Conservation (phyloP, 2,888 invertebrate genomes). For the Leptura quadrifasciata region DNA sequence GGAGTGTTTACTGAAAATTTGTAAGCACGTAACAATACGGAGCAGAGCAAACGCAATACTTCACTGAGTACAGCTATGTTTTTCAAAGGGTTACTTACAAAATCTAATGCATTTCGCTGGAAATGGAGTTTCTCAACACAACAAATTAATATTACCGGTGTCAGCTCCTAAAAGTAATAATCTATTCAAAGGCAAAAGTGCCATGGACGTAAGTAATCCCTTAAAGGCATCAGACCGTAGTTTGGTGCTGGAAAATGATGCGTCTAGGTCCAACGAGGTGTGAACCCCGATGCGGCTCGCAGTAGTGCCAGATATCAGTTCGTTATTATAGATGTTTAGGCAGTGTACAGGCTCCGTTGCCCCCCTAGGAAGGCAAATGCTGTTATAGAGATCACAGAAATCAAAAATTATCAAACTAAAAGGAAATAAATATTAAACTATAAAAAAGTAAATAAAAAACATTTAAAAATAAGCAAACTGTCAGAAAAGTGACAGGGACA, state of each 20-base stretch:
- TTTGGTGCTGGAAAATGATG: conserved; percentile 88
- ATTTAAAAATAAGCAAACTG: too few relatives aligned
- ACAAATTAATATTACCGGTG: conserved; percentile 88
- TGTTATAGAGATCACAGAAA: conserved; percentile 41
- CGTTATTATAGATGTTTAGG: conserved; percentile 85
- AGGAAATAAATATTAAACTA: too few relatives aligned
- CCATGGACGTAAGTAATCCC: conserved; percentile 93
- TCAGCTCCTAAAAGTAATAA: conserved; percentile 93
- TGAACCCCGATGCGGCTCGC: conserved; percentile 94
- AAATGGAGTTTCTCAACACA: conserved; percentile 78
- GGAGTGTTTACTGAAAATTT: too few relatives aligned
- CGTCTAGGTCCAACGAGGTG: conserved; percentile 82
- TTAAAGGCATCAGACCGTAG: conserved; percentile 92
- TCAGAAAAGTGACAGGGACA: neutral
- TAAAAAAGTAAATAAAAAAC: too few relatives aligned
- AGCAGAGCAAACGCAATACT: too few relatives aligned
- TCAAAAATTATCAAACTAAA: conserved; percentile 41
- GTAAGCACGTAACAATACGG: too few relatives aligned
- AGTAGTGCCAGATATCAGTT: conserved; percentile 93
- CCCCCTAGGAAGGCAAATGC: conserved; percentile 78
- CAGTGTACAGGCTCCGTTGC: conserved; percentile 95
- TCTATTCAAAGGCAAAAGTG: conserved; percentile 92
- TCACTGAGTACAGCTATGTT: neutral
- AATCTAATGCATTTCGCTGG: neutral
- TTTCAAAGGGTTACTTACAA: conserved; percentile 10